phyloP scores from a whole-genome alignment of 2,888 invertebrate genomes.

The Drosophila testacea region DNA sequence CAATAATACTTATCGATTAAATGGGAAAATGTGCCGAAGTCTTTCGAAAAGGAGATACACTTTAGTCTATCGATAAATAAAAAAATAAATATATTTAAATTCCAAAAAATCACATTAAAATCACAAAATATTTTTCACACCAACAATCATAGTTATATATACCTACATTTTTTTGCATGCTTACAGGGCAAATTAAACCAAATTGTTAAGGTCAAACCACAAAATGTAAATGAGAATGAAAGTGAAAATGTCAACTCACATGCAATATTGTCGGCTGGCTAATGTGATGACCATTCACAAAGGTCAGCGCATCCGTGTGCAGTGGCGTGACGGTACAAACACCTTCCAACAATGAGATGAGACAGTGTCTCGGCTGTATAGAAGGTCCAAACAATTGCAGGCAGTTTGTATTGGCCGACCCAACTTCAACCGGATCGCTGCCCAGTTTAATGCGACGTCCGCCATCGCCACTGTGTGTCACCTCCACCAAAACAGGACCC shows the following conservation, averaged over 20 bases:
- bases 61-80: too few species aligned
- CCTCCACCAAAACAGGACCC: conserved; percentile 89
- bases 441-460: conserved; percentile 88
- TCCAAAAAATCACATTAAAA: too few species aligned
- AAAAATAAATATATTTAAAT: too few species aligned
- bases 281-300: conserved; percentile 96
- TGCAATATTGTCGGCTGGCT: conserved; percentile 96
- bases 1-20: too few species aligned
- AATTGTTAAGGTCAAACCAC: conserved; percentile 12
- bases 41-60: too few species aligned
- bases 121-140: too few species aligned
- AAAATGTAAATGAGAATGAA: background rate
- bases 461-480: conserved; percentile 86
- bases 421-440: conserved; percentile 90
- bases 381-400: conserved; percentile 95
- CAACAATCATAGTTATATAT: too few species aligned
- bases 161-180: background rate
- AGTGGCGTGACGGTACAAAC: conserved; percentile 97
- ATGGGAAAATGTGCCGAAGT: too few species aligned
- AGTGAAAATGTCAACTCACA: conserved; percentile 85
- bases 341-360: conserved; percentile 96
- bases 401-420: conserved; percentile 91
- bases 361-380: conserved; percentile 97
- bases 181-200: background rate
- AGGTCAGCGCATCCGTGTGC: conserved; percentile 96